phyloP scores from a whole-genome alignment of 2,888 invertebrate species.

The Micoletzkya japonica region DNA sequence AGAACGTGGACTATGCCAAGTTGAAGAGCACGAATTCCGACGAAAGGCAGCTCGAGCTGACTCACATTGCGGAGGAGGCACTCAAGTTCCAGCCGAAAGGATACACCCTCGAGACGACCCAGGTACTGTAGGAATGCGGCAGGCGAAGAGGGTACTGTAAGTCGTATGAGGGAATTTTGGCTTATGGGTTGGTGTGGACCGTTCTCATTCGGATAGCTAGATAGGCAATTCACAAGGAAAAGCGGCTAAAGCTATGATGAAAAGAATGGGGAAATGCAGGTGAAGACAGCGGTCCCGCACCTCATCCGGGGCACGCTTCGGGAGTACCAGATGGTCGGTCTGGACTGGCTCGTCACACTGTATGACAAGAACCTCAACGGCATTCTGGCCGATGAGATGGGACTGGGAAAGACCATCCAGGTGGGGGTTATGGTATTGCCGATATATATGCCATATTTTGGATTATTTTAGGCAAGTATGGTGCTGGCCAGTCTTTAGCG shows the following conservation, averaged over 20 bases:
- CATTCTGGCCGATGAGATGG: slow-evolving; percentile 72
- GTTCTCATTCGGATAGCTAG: too few species aligned
- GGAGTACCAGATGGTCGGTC: slow-evolving; percentile 94
- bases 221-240: too few species aligned
- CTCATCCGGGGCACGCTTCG: slow-evolving; percentile 85
- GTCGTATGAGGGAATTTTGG: too few species aligned
- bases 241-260: too few species aligned
- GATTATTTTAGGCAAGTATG: not conserved
- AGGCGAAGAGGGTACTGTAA: too few species aligned
- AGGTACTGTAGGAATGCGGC: too few species aligned
- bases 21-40: slow-evolving; percentile 48
- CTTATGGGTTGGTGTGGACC: too few species aligned
- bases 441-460: not conserved
- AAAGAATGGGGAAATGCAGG: slow-evolving; percentile 67
- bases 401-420: slow-evolving; percentile 91
- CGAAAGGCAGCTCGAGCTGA: slow-evolving; percentile 55
- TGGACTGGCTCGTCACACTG: slow-evolving; percentile 96
- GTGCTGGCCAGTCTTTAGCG: not conserved
- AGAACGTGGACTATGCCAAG: slow-evolving; percentile 49
- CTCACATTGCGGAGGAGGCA: slow-evolving; percentile 74
- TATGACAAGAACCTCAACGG: slow-evolving; percentile 91
- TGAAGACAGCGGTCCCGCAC: slow-evolving; percentile 89
- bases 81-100: slow-evolving; percentile 97
- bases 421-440: not conserved
- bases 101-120: slow-evolving; percentile 90